Conservation (phyloP, 1,140 invertebrate genomes). For the Sarcophaga peregrina region DNA sequence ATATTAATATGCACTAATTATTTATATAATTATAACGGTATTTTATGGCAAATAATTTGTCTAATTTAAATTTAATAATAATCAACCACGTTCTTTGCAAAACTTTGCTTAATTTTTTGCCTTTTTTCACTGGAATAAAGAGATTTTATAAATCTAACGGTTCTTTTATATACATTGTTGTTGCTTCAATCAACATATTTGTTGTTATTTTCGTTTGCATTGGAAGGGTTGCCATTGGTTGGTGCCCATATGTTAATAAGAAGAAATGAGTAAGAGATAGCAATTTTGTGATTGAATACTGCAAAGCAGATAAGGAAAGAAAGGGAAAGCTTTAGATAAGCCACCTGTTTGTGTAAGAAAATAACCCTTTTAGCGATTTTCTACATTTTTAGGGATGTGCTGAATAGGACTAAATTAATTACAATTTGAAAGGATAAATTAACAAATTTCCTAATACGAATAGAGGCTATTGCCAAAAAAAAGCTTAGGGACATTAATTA, state of each 20-base stretch:
- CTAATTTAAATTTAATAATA: too few species aligned
- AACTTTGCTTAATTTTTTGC: neutral
- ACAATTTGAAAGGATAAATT: too few species aligned
- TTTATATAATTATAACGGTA: too few species aligned
- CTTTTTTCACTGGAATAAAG: neutral
- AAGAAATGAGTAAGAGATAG: neutral
- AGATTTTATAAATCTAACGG: slow-evolving; percentile 20
- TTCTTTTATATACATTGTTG: slow-evolving; percentile 26
- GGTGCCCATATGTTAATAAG: neutral
- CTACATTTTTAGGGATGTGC: too few species aligned
- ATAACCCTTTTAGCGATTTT: neutral
- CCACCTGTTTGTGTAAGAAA: neutral
- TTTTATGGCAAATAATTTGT: too few species aligned
- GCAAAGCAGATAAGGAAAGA: neutral
- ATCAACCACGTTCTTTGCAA: too few species aligned
- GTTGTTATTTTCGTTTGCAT: neutral
- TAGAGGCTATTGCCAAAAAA: too few species aligned
- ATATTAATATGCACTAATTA: neutral
- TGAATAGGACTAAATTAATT: too few species aligned
- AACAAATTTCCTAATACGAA: too few species aligned
- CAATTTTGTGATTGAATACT: neutral
- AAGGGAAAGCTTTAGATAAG: neutral
- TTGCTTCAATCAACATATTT: neutral
- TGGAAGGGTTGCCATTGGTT: too few species aligned
- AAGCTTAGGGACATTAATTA: too few species aligned